Percentiles rank a stretch among this genome's conserved stretches.
Evolutionary conservation across 2,797 vertebrate genomes (phyloP).

Genomic region (Lepus oiostolus): DNA sequence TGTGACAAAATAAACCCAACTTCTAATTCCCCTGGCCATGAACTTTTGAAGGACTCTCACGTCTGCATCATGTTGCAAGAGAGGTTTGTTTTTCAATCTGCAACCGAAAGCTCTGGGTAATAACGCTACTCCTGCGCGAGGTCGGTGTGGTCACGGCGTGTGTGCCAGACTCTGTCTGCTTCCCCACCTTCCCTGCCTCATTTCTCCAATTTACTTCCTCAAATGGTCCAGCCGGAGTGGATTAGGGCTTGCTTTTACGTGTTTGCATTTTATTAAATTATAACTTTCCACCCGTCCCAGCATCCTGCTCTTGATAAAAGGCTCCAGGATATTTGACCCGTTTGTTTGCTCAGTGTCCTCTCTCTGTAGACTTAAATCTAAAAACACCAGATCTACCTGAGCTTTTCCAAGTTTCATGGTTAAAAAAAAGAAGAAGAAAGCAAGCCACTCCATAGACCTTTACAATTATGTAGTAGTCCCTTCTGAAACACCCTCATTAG

Average conservation of each 20-base stretch:
- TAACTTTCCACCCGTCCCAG: background rate
- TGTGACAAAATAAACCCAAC: too few species aligned
- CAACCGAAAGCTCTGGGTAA: background rate
- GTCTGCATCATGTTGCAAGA: background rate
- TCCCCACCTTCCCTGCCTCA: conserved; percentile 69
- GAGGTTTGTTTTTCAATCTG: background rate
- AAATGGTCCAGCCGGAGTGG: background rate
- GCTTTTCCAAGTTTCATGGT: background rate
- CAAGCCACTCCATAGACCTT: conserved; percentile 72
- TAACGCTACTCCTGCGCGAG: background rate
- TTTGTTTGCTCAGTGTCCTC: conserved; percentile 14
- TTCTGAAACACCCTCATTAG: conserved; percentile 79
- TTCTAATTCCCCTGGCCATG: too few species aligned
- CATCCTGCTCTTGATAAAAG: conserved; percentile 64
- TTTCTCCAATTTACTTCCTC: conserved; percentile 84
- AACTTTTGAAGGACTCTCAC: background rate
- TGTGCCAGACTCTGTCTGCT: conserved; percentile 48
- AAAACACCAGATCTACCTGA: background rate
- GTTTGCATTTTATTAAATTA: background rate
- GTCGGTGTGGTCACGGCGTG: conserved; percentile 39
- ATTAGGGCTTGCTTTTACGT: background rate
- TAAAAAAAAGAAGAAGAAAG: conserved; percentile 28
- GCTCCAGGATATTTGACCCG: conserved; percentile 52
- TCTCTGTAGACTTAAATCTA: background rate
- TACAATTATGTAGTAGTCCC: conserved; percentile 80